phyloP scores from a whole-genome alignment of 2,113 vertebrate genomes.

The Muntiacus reevesi region DNA sequence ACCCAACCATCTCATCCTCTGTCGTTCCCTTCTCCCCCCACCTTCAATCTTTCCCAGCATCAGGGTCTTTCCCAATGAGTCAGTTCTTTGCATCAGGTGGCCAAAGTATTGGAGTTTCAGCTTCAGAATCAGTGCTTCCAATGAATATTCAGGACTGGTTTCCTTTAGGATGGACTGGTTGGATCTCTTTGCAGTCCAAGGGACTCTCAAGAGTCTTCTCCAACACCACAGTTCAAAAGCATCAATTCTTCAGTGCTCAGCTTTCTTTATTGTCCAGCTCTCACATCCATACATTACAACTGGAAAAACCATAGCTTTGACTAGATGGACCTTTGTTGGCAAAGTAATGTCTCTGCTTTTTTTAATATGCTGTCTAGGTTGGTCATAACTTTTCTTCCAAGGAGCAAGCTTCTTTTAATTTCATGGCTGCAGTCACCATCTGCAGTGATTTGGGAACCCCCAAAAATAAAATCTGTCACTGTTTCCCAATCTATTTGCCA shows the following conservation, averaged over 20 bases:
- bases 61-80: neutral
- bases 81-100: neutral
- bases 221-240: neutral
- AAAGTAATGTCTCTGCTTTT: neutral
- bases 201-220: neutral
- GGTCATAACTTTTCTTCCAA: neutral
- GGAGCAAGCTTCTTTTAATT: neutral
- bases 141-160: neutral
- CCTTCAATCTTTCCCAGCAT: neutral
- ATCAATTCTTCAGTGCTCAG: neutral
- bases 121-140: neutral
- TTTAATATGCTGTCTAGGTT: neutral
- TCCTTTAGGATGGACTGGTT: neutral
- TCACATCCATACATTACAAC: neutral
- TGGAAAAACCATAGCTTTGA: neutral
- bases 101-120: neutral
- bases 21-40: fast-evolving
- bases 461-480: neutral
- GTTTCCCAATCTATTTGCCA: neutral
- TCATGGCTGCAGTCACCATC: neutral
- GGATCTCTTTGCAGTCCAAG: neutral
- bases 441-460: neutral
- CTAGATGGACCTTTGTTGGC: neutral
- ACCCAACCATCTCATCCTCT: neutral
- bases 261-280: neutral